phyloP scores from a whole-genome alignment of 2,888 invertebrate species.

The Caenorhabditis uteleia region DNA sequence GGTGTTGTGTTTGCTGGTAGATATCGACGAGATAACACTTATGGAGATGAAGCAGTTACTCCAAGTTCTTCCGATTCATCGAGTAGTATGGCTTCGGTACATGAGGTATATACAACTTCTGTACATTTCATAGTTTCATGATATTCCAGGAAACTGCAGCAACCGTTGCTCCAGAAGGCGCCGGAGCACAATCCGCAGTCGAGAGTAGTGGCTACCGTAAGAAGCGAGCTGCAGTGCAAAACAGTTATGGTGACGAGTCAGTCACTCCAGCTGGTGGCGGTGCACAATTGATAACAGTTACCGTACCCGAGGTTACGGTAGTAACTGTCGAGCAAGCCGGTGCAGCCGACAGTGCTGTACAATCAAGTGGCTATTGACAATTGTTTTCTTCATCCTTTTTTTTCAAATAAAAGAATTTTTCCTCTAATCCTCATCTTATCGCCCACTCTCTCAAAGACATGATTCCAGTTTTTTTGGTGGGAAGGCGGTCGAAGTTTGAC shows the following conservation, averaged over 20 bases:
- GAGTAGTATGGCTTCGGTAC: too few relatives aligned
- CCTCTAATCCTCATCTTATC: too few relatives aligned
- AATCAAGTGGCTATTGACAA: slow-evolving; percentile 31
- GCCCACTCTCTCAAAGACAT: background rate
- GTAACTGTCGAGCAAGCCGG: slow-evolving; percentile 24
- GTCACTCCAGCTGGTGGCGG: slow-evolving; percentile 32
- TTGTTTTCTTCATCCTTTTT: too few relatives aligned
- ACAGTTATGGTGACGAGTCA: slow-evolving; percentile 45
- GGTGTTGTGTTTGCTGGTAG: background rate
- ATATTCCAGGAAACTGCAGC: slow-evolving; percentile 9
- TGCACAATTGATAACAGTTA: slow-evolving; percentile 11
- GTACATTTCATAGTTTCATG: background rate
- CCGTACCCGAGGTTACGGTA: slow-evolving; percentile 28
- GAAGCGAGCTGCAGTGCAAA: slow-evolving; percentile 15
- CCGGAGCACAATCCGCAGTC: slow-evolving; percentile 25
- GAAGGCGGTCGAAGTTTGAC: too few relatives aligned
- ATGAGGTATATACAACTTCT: background rate
- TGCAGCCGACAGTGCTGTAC: slow-evolving; percentile 15
- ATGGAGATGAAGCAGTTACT: slow-evolving; percentile 46
- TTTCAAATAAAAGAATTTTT: too few relatives aligned
- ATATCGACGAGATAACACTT: slow-evolving; percentile 33
- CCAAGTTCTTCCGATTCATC: too few relatives aligned
- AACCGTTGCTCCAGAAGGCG: slow-evolving; percentile 34
- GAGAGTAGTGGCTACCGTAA: slow-evolving; percentile 42
- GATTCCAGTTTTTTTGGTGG: too few relatives aligned